Base-by-base conservation (phyloP, 2,797 vertebrate species). In the Pelobates cultripes region DNA sequence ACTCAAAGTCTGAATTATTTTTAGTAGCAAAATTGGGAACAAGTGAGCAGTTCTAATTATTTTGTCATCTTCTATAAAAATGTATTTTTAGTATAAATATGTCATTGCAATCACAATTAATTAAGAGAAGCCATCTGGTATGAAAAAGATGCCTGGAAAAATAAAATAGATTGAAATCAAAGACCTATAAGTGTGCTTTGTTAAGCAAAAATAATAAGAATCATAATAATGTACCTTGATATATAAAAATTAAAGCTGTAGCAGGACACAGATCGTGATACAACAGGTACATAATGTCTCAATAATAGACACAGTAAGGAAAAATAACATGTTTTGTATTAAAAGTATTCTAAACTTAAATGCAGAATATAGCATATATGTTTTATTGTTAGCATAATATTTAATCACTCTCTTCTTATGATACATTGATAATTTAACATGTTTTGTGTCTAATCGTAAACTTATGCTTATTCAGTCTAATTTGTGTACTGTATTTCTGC, bases 121-220 rank as follows among this genome's bases (percentile, higher is more conserved):
- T 93, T 92, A 90, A 90, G 86, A 89, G 75, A 85, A 85, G 85
- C 85, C 85, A 91, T 91, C 90, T 92, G 87, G 73, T 87, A 87
- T 73, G 2, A 86, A 86, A 74, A 3, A 79, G 71, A 76, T 79
- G 77, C 80, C 70, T 64, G 64, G 87, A 88, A 88, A 79, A 57
- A 41, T 81, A 78, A 81, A 7, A 3, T 73, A 80, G 60, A 85
- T 43, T 43, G 79, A 86, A 57, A 13, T 12, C 45, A 79, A 42
- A 66, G 73, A 8, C 69, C 2, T 28, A 64, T 73, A 81, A 78
- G 10, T 43, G 86, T 85, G 72, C 78, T 42, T 84, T 57, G 55
- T 55, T 42, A 84, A 83, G 84, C 0, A 4, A 12, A 40, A 72
- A 69, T 7, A 64, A 64, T 51, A 40, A 40, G 7, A 64, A 40